Conservation (phyloP, 2,113 vertebrate genomes). For the Oophaga pumilio region DNA sequence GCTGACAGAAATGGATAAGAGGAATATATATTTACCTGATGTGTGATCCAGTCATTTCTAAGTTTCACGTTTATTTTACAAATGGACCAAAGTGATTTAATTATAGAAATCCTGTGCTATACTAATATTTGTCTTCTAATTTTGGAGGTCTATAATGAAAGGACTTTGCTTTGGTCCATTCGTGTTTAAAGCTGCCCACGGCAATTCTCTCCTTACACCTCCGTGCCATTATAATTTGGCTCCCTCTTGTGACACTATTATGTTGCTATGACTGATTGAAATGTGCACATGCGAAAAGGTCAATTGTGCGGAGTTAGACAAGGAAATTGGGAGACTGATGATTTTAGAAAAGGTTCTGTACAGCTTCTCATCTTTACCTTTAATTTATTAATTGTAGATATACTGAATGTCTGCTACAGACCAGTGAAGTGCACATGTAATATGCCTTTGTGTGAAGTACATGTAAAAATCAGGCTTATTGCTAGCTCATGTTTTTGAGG, state of each 20-base stretch:
- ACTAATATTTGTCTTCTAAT: too few relatives aligned
- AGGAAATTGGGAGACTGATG: neutral
- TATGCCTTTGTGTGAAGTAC: neutral
- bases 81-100: too few relatives aligned
- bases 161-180: neutral
- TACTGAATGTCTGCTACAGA: neutral
- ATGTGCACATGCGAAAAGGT: neutral
- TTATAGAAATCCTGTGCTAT: too few relatives aligned
- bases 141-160: neutral
- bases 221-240: constrained; percentile 1
- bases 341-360: neutral
- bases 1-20: neutral
- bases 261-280: neutral
- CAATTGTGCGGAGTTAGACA: neutral
- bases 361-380: neutral
- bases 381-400: neutral
- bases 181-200: neutral
- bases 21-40: too few relatives aligned
- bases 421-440: neutral
- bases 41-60: neutral
- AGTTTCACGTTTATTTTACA: neutral
- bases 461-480: neutral
- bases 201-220: neutral
- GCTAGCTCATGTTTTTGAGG: neutral
- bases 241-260: constrained; percentile 25